Evolutionary conservation across 1,140 invertebrate species (phyloP), one percentile per base, ranked within the genome.

Genomic region (Aphis gossypii): DNA sequence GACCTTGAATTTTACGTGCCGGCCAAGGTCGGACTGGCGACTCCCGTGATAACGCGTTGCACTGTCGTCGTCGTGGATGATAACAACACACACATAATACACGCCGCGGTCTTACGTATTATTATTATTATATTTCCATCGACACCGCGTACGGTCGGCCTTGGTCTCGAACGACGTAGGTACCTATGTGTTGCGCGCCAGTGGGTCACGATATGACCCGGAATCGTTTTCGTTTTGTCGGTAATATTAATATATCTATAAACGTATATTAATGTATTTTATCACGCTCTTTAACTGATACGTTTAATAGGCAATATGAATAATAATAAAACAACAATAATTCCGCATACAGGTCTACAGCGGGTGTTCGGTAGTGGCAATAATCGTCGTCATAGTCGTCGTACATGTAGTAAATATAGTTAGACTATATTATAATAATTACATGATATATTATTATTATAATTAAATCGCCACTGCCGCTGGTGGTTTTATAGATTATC

Each of bases 121-220:
- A 41, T 84, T 25, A 84, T n/a, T 68, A 76, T 76, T n/a, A 76
- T 68, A n/a, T 54, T 89, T 5, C 20, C 48, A 54, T 89, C 41
- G 87, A 35, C 87, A 23, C 35, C 86, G 86, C 1, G 23, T 84
- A 9, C 46, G 11, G 23, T 25, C 6, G 87, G 48, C 87, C 87
- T 89, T 89, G 87, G 87, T 44, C 83, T 44, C 41, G 83, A 25
- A 38, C 41, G 23, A 60, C 9, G 35, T 44, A 14, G 41, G 41
- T 25, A 18, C 25, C 1, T n/a, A 46, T 86, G 23, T 86, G 83
- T 48, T n/a, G 23, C 84, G 20, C 48, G 48, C 41, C 48, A 89
- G n/a, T 89, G 48, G 48, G 87, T 89, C 87, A 89, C 48, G 87
- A 25, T 54, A 38, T 54, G 87, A 89, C 48, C 87, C n/a, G 87